A percentile compares a stretch with the other conserved stretches of the same genome.
Evolutionary conservation across 2,888 invertebrate genomes (phyloP).

Genomic region (Sarcophaga rosellei): DNA sequence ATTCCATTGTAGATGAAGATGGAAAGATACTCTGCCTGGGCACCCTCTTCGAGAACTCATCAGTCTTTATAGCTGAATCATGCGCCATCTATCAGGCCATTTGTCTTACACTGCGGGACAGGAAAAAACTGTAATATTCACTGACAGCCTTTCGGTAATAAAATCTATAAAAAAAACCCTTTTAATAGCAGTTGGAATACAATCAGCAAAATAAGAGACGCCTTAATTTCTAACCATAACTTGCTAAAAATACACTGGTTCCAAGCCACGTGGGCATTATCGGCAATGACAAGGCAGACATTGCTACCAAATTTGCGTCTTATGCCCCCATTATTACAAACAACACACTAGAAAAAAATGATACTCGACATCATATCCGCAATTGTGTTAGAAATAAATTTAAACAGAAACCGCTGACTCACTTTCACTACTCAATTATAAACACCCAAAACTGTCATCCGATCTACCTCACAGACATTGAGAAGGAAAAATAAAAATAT

Average conservation of each 20-base stretch:
- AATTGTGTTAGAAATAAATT: no score
- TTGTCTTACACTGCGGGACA: background rate
- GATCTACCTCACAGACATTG: background rate
- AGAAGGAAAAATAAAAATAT: background rate
- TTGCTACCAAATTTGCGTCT: background rate
- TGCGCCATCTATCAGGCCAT: no score
- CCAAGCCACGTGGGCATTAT: background rate
- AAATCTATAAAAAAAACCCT: background rate
- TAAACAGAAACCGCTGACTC: no score
- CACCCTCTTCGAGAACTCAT: no score
- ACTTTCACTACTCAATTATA: constrained; percentile 13
- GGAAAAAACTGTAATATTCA: background rate
- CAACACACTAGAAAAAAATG: no score
- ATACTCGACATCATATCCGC: no score
- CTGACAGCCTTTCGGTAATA: background rate
- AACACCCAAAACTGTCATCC: no score
- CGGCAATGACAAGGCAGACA: background rate
- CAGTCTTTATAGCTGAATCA: no score
- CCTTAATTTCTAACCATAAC: background rate
- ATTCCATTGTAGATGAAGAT: no score
- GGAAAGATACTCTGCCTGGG: no score
- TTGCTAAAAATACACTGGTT: constrained; percentile 8
- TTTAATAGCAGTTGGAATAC: background rate
- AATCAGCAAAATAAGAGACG: background rate
- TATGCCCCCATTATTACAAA: background rate